Evolutionary conservation across 2,113 vertebrate genomes (phyloP).

Genomic region (Gymnocephalus cernua): DNA sequence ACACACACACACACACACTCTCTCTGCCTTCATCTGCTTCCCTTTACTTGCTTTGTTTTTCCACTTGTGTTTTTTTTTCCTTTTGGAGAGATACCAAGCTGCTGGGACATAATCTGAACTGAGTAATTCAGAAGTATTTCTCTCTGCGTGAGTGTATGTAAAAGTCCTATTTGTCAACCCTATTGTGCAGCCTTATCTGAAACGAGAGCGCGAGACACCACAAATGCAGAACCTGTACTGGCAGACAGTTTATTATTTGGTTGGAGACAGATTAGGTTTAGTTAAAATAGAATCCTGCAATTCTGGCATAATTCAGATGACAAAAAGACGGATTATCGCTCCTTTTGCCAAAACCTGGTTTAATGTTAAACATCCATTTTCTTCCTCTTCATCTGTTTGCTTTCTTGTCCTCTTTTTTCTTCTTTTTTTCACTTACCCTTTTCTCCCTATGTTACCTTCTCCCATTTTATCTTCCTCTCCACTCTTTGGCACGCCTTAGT

Average conservation of each 20-base stretch:
- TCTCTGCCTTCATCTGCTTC: conserved; percentile 2
- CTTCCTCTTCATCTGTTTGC: not conserved
- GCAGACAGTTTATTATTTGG: conserved; percentile 56
- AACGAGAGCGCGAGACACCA: conserved; percentile 28
- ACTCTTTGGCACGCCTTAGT: not conserved
- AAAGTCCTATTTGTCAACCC: conserved; percentile 41
- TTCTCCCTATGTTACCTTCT: not conserved
- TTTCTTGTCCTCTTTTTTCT: not conserved
- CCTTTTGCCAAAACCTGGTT: conserved; percentile 31
- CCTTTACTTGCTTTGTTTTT: not conserved
- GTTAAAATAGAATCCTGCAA: conserved; percentile 56
- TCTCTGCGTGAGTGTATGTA: not conserved
- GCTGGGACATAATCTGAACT: conserved; percentile 22
- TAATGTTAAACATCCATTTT: conserved; percentile 34
- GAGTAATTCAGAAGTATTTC: conserved; percentile 19
- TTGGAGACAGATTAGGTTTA: conserved; percentile 57
- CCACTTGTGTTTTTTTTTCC: not conserved
- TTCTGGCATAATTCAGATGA: conserved; percentile 60
- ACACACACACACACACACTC: not conserved
- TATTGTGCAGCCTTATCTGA: conserved; percentile 57
- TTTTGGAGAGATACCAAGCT: not conserved
- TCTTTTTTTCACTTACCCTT: not conserved
- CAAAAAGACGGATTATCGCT: conserved; percentile 64
- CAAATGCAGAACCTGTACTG: conserved; percentile 32
- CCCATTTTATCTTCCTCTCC: not conserved